Evolutionary conservation across 2,797 vertebrate genomes (phyloP).

Genomic region (Ibycter americanus): DNA sequence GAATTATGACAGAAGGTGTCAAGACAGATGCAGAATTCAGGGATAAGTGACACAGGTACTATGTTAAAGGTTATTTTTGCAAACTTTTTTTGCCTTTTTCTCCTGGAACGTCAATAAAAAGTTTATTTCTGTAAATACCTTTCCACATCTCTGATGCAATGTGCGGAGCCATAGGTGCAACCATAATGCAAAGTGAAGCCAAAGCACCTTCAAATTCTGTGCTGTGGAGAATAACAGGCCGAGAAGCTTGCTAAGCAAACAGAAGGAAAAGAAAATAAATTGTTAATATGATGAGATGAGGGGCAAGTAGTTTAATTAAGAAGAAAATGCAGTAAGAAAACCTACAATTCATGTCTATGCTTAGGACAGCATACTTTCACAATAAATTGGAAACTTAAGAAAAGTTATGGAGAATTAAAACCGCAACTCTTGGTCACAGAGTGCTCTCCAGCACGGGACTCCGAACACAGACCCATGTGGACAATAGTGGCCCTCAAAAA

Average conservation of each 20-base stretch:
- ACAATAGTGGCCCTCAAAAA: neutral
- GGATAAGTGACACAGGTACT: neutral
- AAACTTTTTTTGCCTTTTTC: neutral
- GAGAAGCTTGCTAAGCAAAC: slow-evolving; percentile 78
- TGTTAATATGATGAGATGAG: neutral
- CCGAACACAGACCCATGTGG: neutral
- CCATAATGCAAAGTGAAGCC: slow-evolving; percentile 86
- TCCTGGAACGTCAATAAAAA: neutral
- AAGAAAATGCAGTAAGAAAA: neutral
- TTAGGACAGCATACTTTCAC: neutral
- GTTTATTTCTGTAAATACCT: slow-evolving; percentile 77
- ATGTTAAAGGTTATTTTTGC: neutral
- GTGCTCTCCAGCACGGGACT: neutral
- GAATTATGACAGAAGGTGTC: neutral
- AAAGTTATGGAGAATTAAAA: neutral
- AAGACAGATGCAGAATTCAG: neutral
- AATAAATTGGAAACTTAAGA: neutral
- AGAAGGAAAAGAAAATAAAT: neutral
- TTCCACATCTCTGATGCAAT: slow-evolving; percentile 95
- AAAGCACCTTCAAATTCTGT: slow-evolving; percentile 91
- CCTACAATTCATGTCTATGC: neutral
- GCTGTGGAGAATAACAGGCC: slow-evolving; percentile 84
- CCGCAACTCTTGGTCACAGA: neutral
- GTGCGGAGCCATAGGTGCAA: slow-evolving; percentile 92
- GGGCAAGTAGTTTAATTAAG: neutral